Evolutionary conservation across 2,888 invertebrate genomes (phyloP), one percentile per base, ranked within the genome.

Genomic region (Chalcis sispes): DNA sequence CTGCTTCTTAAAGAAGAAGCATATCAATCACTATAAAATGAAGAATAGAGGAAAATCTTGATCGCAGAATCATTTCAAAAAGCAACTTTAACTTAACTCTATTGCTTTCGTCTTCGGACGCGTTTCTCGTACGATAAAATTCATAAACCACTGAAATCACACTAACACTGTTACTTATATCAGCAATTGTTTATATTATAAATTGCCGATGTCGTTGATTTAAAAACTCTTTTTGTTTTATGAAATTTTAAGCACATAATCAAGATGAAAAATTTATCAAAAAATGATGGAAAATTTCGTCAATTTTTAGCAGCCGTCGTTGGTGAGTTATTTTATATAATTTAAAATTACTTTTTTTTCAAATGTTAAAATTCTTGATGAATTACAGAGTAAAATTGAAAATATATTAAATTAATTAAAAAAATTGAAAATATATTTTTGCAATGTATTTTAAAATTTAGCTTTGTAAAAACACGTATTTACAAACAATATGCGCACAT

Each of bases 1-100:
- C 46, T 36, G 36, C 13, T 42, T 42, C 40, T 54, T 36, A 27
- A 20, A 52, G 29, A 52, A 15, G 25, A 52, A 54, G 20, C 54
- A 13, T 40, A n/a, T 77, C 54, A 76, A 73, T 77, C 50, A 69
- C 70, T 85, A 85, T 85, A 85, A 83, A 85, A 82, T 81, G 77
- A 79, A 82, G 67, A 79, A 80, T 72, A 67, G 58, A 62, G 52
- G 13, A 72, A 65, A 72, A 40, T 56, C 7, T 13, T 27, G 18
- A 46, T 46, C 18, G 3, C 67, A 65, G 52, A 67, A n/a, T 32
- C n/a, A 3, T 2, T 27, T 46, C 7, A 10, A n/a, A 32, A 50
- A 46, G n/a, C 58, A 20, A 61, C 23, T 54, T 20, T 25, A 40
- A 40, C 52, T 20, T 40, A 40, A 25, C n/a, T 25, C 66, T 1